Percentiles rank a stretch among this genome's conserved stretches.
Evolutionary conservation across 2,797 vertebrate genomes (phyloP).

Genomic region (Leuciscus waleckii): DNA sequence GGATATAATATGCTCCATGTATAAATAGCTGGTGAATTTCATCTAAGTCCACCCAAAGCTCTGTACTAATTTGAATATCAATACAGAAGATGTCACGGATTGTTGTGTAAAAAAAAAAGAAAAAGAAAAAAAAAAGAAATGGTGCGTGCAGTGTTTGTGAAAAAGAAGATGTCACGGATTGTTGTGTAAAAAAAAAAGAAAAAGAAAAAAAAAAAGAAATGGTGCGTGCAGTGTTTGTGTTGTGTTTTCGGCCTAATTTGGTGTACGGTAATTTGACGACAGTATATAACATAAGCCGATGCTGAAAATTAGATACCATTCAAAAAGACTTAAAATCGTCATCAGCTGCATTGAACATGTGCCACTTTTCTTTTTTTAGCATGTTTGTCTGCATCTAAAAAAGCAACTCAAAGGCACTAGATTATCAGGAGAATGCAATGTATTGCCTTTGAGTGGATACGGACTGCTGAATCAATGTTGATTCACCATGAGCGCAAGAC

Average conservation of each 20-base stretch:
- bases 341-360: conserved; percentile 62
- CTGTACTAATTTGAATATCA: conserved; percentile 75
- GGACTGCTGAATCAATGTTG: conserved; percentile 6
- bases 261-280: conserved; percentile 64
- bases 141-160: conserved; percentile 63
- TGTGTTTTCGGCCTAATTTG: conserved; percentile 57
- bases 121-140: conserved; percentile 58
- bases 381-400: conserved; percentile 32
- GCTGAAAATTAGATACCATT: conserved; percentile 66
- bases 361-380: conserved; percentile 19
- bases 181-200: conserved; percentile 66
- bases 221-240: conserved; percentile 64
- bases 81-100: conserved; percentile 70
- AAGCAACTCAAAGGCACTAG: not conserved
- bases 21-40: conserved; percentile 71
- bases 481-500: not conserved
- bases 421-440: not conserved
- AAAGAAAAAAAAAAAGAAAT: conserved; percentile 56
- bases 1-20: conserved; percentile 62
- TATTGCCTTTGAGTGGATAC: not conserved
- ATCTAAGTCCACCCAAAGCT: conserved; percentile 64
- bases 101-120: conserved; percentile 65
- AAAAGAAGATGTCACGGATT: conserved; percentile 68
- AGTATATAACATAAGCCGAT: conserved; percentile 52
- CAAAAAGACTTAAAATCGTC: conserved; percentile 59